phyloP scores from a whole-genome alignment of 2,113 vertebrate genomes.

The Notothenia rossii region DNA sequence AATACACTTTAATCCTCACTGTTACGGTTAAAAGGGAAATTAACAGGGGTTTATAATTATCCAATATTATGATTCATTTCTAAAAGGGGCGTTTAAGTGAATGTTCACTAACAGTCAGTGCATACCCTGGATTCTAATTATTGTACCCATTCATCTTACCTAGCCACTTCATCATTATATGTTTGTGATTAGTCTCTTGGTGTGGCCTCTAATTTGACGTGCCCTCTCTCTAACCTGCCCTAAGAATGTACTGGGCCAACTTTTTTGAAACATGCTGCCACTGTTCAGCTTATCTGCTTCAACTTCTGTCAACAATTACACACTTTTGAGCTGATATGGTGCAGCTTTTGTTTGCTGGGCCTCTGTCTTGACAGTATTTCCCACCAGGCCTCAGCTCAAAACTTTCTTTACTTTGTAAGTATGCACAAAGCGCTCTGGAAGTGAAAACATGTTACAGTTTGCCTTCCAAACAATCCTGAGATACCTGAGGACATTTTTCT shows the following conservation, averaged over 20 bases:
- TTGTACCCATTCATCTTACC: not conserved
- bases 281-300: not conserved
- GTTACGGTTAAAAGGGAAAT: not conserved
- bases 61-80: not conserved
- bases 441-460: not conserved
- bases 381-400: not conserved
- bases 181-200: not conserved
- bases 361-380: not conserved
- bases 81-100: not conserved
- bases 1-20: not conserved
- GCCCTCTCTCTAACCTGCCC: slow-evolving; percentile 48
- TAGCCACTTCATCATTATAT: not conserved
- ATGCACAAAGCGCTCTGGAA: too few species aligned
- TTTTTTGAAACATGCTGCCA: slow-evolving; percentile 15
- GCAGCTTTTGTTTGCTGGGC: not conserved
- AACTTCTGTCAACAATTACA: not conserved
- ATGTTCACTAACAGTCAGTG: not conserved
- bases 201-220: not conserved
- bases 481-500: not conserved
- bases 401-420: not conserved
- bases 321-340: not conserved
- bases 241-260: slow-evolving; percentile 22
- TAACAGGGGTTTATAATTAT: not conserved
- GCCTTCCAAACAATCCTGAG: not conserved
- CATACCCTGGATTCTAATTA: not conserved